These are phyloP conservation scores for Porites lutea DNA, from an alignment of 64 coral and sea anemone species.

Conservation along the genomic window DNA sequence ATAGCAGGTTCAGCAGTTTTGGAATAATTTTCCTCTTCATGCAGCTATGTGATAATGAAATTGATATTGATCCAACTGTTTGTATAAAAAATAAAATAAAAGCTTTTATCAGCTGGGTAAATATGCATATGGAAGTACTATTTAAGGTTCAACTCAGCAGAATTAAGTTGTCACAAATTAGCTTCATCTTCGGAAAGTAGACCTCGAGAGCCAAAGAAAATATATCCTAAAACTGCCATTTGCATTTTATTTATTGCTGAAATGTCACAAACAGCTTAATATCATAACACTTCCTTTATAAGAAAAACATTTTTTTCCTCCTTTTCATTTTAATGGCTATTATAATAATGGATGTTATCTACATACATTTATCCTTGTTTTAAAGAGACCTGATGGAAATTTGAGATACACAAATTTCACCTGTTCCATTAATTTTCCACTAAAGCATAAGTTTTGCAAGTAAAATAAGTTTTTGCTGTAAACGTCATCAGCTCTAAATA, in stretches of 20 bases:
- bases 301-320: neutral
- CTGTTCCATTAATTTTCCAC: neutral
- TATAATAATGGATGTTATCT: neutral
- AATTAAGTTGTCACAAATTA: no score
- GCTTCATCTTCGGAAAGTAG: no score
- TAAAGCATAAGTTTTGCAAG: neutral
- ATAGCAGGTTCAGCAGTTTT: neutral
- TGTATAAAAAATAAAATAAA: neutral
- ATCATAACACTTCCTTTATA: neutral
- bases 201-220: no score
- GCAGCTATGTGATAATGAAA: neutral
- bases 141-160: no score
- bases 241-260: neutral
- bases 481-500: conserved; percentile 26
- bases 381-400: neutral
- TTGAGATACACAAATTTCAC: neutral
- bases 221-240: no score
- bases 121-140: no score
- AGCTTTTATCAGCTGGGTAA: no score
- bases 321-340: neutral
- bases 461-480: neutral
- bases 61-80: neutral
- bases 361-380: no score
- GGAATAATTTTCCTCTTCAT: neutral
- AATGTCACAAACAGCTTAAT: neutral